Percentiles rank a stretch among this genome's conserved stretches.
Conservation (phyloP, 2,113 vertebrate species). For the Raja brachyura region DNA sequence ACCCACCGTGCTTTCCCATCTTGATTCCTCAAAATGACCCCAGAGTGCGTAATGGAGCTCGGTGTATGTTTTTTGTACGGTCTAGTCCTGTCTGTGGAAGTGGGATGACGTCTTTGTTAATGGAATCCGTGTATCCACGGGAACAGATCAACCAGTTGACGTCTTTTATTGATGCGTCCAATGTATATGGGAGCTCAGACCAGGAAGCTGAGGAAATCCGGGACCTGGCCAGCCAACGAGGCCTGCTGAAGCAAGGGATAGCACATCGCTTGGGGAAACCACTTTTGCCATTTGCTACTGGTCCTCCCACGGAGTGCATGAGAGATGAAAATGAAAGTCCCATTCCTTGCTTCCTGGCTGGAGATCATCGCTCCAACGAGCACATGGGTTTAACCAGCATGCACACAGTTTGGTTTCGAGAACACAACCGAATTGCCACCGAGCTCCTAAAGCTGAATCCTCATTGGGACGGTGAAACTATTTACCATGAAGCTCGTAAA, state of each 20-base stretch:
- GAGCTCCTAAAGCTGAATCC: constrained; percentile 85
- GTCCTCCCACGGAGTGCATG: constrained; percentile 94
- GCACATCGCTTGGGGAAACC: constrained; percentile 91
- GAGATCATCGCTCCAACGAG: constrained; percentile 92
- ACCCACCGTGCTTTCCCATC: constrained; percentile 89
- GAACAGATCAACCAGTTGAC: constrained; percentile 98
- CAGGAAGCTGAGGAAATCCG: constrained; percentile 82
- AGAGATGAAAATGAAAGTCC: constrained; percentile 93
- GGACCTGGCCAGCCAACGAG: constrained; percentile 86
- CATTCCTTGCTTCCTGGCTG: constrained; percentile 92
- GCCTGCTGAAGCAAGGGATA: constrained; percentile 85
- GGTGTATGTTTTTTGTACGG: constrained; percentile 97
- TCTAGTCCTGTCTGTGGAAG: constrained; percentile 95
- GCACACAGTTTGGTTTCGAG: constrained; percentile 93
- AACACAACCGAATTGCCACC: constrained; percentile 87
- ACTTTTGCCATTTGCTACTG: constrained; percentile 83
- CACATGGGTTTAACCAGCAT: constrained; percentile 89
- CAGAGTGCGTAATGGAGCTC: constrained; percentile 67
- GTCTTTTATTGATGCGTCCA: constrained; percentile 88
- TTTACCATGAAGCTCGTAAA: constrained; percentile 94
- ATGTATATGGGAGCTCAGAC: constrained; percentile 84
- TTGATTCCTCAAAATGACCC: constrained; percentile 81
- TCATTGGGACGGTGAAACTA: constrained; percentile 95
- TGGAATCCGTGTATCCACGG: constrained; percentile 93
- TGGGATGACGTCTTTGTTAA: constrained; percentile 92